phyloP scores from a whole-genome alignment of 2,113 vertebrate species.

The Megaceryle maxima region DNA sequence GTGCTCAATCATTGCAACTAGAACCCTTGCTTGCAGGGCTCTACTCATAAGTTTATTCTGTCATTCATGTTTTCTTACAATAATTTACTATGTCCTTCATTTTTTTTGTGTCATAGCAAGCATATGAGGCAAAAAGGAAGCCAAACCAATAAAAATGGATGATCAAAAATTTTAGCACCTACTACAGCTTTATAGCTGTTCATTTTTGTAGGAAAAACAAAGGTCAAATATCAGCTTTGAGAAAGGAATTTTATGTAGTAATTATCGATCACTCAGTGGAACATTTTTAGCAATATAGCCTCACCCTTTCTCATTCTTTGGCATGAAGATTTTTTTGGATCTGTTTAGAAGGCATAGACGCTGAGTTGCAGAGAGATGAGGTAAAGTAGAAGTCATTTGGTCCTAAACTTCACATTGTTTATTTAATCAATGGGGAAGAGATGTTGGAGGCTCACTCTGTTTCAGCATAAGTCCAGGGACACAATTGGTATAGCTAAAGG shows the following conservation, averaged over 20 bases:
- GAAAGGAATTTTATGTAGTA: not conserved
- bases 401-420: not conserved
- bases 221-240: not conserved
- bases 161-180: not conserved
- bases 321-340: not conserved
- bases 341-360: not conserved
- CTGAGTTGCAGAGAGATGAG: not conserved
- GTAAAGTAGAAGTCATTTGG: not conserved
- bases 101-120: not conserved
- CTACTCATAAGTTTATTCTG: not conserved
- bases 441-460: not conserved
- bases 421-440: not conserved
- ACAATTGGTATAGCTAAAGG: not conserved
- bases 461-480: not conserved
- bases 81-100: not conserved
- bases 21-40: not conserved
- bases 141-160: not conserved
- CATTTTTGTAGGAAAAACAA: not conserved
- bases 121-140: not conserved
- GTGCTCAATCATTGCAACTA: not conserved
- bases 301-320: not conserved
- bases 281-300: not conserved
- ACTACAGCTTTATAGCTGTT: not conserved
- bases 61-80: not conserved
- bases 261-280: not conserved